These are phyloP conservation scores for Ophiothrix spiculata DNA, from an alignment of 35 echinoderm and acorn worm species.

Conservation along the genomic window DNA sequence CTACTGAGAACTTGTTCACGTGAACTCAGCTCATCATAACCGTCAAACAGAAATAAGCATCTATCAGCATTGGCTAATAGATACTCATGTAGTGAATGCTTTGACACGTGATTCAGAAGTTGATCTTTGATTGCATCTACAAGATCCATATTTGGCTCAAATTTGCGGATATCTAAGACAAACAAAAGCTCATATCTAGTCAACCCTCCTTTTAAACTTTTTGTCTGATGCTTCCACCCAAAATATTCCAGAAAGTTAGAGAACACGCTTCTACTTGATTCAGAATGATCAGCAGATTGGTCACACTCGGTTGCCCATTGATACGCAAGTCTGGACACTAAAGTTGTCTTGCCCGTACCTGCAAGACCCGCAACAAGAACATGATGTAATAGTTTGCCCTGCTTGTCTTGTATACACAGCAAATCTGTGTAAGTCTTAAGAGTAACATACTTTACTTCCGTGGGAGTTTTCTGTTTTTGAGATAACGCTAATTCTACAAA, in stretches of 20 bases:
- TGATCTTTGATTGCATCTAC: background rate
- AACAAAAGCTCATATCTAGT: background rate
- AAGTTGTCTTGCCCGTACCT: background rate
- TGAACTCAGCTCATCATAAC: background rate
- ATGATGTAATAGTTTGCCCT: background rate
- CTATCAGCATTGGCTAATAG: background rate
- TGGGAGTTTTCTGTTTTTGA: background rate
- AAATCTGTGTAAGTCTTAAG: background rate
- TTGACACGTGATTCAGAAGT: background rate
- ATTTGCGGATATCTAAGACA: background rate
- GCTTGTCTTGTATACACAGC: background rate
- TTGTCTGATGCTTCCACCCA: background rate
- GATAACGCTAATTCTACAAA: background rate
- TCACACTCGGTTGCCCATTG: background rate
- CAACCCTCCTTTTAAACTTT: too few relatives aligned
- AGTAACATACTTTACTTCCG: background rate
- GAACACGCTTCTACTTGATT: too few relatives aligned
- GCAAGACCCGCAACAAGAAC: background rate
- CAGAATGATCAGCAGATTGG: too few relatives aligned
- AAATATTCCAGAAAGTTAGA: background rate
- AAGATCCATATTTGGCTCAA: background rate
- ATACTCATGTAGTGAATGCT: background rate
- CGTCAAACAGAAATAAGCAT: background rate
- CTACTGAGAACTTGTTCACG: background rate
- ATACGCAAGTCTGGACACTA: background rate